Evolutionary conservation across 1,140 invertebrate genomes (phyloP).

Genomic region (Anastrepha obliqua): DNA sequence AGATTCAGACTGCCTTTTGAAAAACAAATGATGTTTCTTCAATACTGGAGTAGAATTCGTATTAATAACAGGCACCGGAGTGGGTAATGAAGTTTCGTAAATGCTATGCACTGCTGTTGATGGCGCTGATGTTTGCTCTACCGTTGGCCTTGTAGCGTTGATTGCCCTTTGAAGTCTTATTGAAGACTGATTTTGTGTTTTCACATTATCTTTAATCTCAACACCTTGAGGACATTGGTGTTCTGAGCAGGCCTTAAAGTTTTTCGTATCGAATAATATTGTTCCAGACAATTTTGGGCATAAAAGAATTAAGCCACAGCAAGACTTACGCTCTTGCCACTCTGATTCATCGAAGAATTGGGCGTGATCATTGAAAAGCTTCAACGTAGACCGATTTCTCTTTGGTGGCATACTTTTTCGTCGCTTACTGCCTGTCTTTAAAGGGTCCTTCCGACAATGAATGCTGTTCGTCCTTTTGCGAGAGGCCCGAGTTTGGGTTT

Average conservation of each 20-base stretch:
- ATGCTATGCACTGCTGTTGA: not conserved
- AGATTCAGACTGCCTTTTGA: slow-evolving; percentile 71
- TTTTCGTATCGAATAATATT: slow-evolving; percentile 66
- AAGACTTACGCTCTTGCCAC: slow-evolving; percentile 65
- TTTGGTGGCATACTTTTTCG: slow-evolving; percentile 62
- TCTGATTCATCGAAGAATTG: slow-evolving; percentile 68
- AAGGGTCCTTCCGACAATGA: not conserved
- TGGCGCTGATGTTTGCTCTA: slow-evolving; percentile 54
- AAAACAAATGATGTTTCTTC: slow-evolving; percentile 73
- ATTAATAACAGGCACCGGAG: not conserved
- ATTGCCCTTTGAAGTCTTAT: slow-evolving; percentile 48
- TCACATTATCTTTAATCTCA: not conserved
- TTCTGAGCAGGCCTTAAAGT: slow-evolving; percentile 68
- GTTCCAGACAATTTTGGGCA: slow-evolving; percentile 63
- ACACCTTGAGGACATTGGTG: slow-evolving; percentile 58
- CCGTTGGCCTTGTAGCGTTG: slow-evolving; percentile 54
- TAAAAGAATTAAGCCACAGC: slow-evolving; percentile 70
- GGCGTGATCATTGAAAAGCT: slow-evolving; percentile 59
- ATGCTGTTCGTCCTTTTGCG: not conserved
- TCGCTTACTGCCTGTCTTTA: slow-evolving; percentile 59
- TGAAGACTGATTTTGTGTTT: not conserved
- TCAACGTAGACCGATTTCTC: slow-evolving; percentile 61
- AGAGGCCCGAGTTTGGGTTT: slow-evolving; percentile 68
- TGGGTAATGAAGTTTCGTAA: slow-evolving; percentile 56
- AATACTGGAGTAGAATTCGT: slow-evolving; percentile 63